Evolutionary conservation across 2,113 vertebrate species (phyloP), one percentile per base, ranked within the genome.

Genomic region (Charina bottae): DNA sequence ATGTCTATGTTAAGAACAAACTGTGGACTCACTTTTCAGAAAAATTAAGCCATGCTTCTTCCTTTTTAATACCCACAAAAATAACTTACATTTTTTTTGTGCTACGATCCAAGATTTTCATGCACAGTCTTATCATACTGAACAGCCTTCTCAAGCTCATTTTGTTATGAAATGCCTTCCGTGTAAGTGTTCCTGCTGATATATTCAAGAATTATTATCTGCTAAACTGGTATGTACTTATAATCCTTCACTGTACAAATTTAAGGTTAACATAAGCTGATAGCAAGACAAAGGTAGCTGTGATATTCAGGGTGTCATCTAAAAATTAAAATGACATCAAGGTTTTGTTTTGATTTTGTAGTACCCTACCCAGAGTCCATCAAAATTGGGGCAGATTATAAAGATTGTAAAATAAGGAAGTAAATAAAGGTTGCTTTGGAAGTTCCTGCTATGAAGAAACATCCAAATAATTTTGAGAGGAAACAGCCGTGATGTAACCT

Each of bases 41-140:
- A 78, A 33, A 10, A 90, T 15, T 86, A 93, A 95, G 55, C 7
- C 0, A 1, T 15, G 56, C 23, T 4, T 90, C 90, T 92, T 46
- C 17, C 11, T 26, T 68, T 60, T 2, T n/a, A 13, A 49, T 87
- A 91, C 88, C 10, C 54, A 0, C 6, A 2, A 2, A 90, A 10
- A 89, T 54, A 37, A 90, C 11, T 26, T 28, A 90, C 85, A 13
- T 83, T 37, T 89, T 37, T 89, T 10, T 58, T 91, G 49, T 2
- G 64, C 54, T n/a, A 78, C 6, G 56, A 1, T 37, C 92, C 89
- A 53, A 58, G 6, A 28, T 8, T 19, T 87, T 90, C 87, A 24
- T 11, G 1, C 78, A 94, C 87, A 87, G 26, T 90, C 2, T 59
- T 8, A 53, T 62, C 24, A 91, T 93, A 93, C 86, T 7, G 3